A percentile compares a stretch with the other conserved stretches of the same genome.
These are phyloP conservation scores for Zaprionus ornatus DNA, from an alignment of 1,140 invertebrate species.

Conservation along the genomic window DNA sequence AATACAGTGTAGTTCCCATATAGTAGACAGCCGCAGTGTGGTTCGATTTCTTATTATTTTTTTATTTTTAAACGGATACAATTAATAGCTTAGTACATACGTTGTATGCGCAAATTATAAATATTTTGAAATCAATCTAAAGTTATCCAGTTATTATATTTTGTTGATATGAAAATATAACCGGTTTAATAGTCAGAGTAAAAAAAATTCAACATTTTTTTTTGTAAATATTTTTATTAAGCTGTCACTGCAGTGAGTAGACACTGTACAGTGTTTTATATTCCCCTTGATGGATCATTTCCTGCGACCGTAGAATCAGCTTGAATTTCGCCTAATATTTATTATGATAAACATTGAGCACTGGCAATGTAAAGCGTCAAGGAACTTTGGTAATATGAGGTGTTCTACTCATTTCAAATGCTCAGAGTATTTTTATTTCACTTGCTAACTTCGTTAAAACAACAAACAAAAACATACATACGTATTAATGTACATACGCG, in stretches of 20 bases:
- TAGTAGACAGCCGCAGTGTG: background rate
- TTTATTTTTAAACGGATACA: background rate
- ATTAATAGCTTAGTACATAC: background rate
- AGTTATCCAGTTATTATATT: background rate
- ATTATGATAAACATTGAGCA: conserved; percentile 12
- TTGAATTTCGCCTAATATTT: conserved; percentile 41
- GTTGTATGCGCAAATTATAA: background rate
- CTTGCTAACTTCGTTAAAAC: background rate
- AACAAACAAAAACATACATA: background rate
- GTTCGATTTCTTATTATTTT: background rate
- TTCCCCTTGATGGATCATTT: conserved; percentile 61
- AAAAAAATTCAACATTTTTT: background rate
- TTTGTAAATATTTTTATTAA: background rate
- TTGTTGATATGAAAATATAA: background rate
- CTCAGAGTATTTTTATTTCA: background rate
- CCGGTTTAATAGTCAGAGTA: background rate
- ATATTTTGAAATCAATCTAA: background rate
- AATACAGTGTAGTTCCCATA: background rate
- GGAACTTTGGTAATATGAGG: conserved; percentile 34
- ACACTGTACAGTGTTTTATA: conserved; percentile 12
- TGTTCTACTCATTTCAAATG: background rate
- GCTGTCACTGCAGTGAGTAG: background rate
- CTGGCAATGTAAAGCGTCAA: conserved; percentile 13
- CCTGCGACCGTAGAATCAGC: conserved; percentile 34
- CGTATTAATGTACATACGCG: no score